Base-by-base conservation (phyloP, 2,113 vertebrate species). In the Gallinago jamesoni region DNA sequence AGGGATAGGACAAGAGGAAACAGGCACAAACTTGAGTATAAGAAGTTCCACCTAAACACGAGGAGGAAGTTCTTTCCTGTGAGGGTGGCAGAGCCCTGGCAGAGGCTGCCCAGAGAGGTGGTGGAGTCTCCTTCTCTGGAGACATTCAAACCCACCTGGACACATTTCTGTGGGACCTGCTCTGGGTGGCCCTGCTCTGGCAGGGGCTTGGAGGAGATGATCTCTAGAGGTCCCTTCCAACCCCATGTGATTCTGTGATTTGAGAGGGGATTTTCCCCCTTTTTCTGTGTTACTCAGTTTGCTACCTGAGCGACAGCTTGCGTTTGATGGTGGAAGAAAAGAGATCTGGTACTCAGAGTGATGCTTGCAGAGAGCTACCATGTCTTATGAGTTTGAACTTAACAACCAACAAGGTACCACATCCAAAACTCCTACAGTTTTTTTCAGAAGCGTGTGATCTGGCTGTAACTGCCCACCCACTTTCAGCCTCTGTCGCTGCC, bases 401-500 rank as follows among this genome's bases (percentile, higher is more conserved):
- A 59, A 41, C 43, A 45, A 24, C 33, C 12, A 19, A 27, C 31
- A 33, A 21, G 21, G n/a, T 50, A 50, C 68, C 72, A 39, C 80
- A 31, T 28, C 39, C 73, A 8, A 86, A 91, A 14, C 39, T 43
- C n/a, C 59, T 47, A 23, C 28, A 5, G 37, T 3, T 14, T 35
- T 55, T 48, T 59, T 75, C 75, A 68, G 82, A 59, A 89, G n/a
- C 35, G 14, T 3, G 0, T 41, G 78, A n/a, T 15, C 4, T 13
- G 39, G 43, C 47, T 33, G 43, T 33, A 35, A 11, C 53, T 43
- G 35, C 74, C 48, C 21, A 11, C 47, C 64, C 67, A 52, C 59
- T 82, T 7, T 72, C 39, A 89, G 33, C 69, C 66, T 27, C 33
- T 52, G 11, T 41, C 41, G 24, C 41, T 43, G 0, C 0, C 0